phyloP scores from a whole-genome alignment of 2,888 invertebrate genomes.

The Argynnis bischoffii region DNA sequence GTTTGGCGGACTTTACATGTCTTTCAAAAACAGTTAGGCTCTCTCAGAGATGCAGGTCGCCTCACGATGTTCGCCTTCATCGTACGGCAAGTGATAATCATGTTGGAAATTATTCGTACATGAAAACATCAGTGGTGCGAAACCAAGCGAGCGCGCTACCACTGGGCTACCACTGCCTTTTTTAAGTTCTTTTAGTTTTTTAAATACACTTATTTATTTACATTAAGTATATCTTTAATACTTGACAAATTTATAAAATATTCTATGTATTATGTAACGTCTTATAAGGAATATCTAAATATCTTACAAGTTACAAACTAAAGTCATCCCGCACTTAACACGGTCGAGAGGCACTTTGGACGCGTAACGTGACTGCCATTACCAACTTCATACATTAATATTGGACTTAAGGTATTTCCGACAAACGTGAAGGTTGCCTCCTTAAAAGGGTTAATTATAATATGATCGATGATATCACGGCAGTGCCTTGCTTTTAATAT shows the following conservation, averaged over 20 bases:
- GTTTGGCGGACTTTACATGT: too few species aligned
- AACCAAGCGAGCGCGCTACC: too few species aligned
- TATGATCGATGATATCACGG: conserved; percentile 5
- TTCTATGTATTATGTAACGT: neutral
- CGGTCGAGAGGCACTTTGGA: conserved; percentile 44
- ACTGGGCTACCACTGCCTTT: neutral
- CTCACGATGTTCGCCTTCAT: too few species aligned
- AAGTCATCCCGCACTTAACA: conserved; percentile 35
- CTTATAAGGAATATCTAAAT: conserved; percentile 19
- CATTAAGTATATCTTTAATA: neutral
- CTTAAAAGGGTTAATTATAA: conserved; percentile 30
- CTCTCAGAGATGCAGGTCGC: too few species aligned
- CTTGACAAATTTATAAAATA: conserved; percentile 1
- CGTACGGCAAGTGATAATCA: too few species aligned
- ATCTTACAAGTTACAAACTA: conserved; percentile 28
- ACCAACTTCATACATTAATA: conserved; percentile 61
- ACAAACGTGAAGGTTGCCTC: conserved; percentile 30
- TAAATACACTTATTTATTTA: too few species aligned
- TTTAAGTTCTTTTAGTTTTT: too few species aligned
- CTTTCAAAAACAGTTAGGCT: too few species aligned
- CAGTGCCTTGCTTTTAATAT: neutral
- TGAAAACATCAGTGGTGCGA: too few species aligned
- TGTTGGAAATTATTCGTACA: too few species aligned
- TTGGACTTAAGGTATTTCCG: conserved; percentile 45
- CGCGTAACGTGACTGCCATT: conserved; percentile 60